These are phyloP conservation scores for Ascidia mentula DNA, from an alignment of 23 tunicate species.

Conservation along the genomic window DNA sequence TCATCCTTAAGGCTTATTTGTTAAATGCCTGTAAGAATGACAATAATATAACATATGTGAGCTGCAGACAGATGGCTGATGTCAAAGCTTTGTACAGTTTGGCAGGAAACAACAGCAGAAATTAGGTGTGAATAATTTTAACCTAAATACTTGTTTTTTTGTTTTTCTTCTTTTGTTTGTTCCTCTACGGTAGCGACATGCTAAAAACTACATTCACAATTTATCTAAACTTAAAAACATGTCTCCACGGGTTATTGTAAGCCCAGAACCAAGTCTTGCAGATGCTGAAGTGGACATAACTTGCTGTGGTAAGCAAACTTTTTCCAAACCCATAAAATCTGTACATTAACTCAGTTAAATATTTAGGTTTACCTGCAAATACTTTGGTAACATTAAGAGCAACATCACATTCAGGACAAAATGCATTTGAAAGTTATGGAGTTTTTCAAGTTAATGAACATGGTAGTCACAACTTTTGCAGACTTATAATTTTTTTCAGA, in stretches of 20 bases:
- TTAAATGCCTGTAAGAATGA: too few species aligned
- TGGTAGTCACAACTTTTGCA: too few species aligned
- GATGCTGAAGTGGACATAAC: neutral
- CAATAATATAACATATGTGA: too few species aligned
- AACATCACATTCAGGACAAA: neutral
- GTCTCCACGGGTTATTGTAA: neutral
- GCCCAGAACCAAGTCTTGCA: neutral
- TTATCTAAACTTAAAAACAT: neutral
- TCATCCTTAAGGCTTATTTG: too few species aligned
- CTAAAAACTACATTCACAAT: too few species aligned
- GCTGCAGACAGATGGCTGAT: too few species aligned
- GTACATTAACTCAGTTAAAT: neutral
- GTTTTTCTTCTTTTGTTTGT: too few species aligned
- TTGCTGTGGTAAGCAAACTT: neutral
- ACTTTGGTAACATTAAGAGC: neutral
- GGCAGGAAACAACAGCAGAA: too few species aligned
- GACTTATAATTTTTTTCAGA: neutral
- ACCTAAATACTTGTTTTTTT: too few species aligned
- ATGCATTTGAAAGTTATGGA: neutral
- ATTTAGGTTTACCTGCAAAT: neutral
- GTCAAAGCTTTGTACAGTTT: too few species aligned
- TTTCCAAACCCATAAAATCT: neutral
- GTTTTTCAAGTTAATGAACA: neutral
- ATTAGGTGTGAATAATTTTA: too few species aligned
- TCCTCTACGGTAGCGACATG: too few species aligned